Evolutionary conservation across 2,888 invertebrate genomes (phyloP), one percentile per base, ranked within the genome.

Genomic region (Trypoxylon attenuatum): DNA sequence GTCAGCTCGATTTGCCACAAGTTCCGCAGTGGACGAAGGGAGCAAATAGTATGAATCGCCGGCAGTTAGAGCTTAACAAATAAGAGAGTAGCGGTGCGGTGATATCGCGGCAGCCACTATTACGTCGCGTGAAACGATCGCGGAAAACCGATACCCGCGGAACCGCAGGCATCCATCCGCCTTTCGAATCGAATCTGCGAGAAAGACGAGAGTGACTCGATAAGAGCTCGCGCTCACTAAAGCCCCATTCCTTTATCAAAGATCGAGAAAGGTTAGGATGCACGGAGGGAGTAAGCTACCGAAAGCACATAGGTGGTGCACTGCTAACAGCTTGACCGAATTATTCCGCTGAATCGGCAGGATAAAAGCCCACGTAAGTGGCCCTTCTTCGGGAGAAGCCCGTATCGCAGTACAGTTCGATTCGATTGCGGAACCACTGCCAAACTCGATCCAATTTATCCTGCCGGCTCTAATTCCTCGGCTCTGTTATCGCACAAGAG

Each of bases 151-250:
- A 47, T 54, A 45, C 38, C 13, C 38, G 45, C 38, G 43, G 33
- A 38, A 61, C 60, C 60, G 50, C 60, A 61, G 47, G 18, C 54
- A 45, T 42, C 33, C 54, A 38, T 49, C 43, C 43, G 54, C 60
- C 33, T 61, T 61, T 61, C 56, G 33, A 27, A 29, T 61, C 56
- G 33, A 27, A 29, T 42, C 16, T 18, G 25, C 56, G 38, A 21
- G 13, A 15, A 21, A 8, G 33, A 13, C 25, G 5, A 46, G 13
- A 4, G n/a, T n/a, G n/a, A n/a, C n/a, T n/a, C n/a, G n/a, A n/a
- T n/a, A n/a, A n/a, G n/a, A 2, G 23, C 45, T 18, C 18, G n/a
- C 18, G 13, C 16, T n/a, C 45, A 15, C 5, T 13, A 23, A 5
- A 43, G 13, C 6, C 25, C 33, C 13, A 33, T 46, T n/a, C 45